Percentiles rank a stretch among this genome's conserved stretches.
Conservation (phyloP, 2,113 vertebrate species). For the Poeciliopsis turrubarensis region DNA sequence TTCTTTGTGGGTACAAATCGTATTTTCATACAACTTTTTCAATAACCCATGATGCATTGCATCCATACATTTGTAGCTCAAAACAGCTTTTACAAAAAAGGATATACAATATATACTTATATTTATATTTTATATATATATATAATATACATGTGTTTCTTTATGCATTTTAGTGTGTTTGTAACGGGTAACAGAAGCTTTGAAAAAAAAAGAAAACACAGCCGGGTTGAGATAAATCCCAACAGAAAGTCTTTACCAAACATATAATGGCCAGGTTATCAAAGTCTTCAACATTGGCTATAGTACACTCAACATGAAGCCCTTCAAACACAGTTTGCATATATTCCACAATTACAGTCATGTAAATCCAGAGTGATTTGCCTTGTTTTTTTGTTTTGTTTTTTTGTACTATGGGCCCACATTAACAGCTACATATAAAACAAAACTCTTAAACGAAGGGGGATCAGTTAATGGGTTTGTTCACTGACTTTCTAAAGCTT, state of each 20-base stretch:
- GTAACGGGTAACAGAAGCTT: slow-evolving; percentile 62
- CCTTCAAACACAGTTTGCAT: slow-evolving; percentile 81
- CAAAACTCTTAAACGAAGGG: slow-evolving; percentile 8
- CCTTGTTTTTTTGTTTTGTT: slow-evolving; percentile 21
- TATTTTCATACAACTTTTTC: slow-evolving; percentile 74
- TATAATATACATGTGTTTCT: slow-evolving; percentile 78
- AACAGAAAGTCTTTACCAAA: slow-evolving; percentile 67
- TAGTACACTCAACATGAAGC: slow-evolving; percentile 73
- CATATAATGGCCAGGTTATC: slow-evolving; percentile 59
- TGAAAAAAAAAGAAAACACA: slow-evolving; percentile 30
- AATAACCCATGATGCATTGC: slow-evolving; percentile 86
- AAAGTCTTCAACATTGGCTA: slow-evolving; percentile 65
- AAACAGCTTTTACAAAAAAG: slow-evolving; percentile 84
- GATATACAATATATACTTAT: slow-evolving; percentile 81
- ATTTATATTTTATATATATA: slow-evolving; percentile 80
- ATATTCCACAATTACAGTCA: slow-evolving; percentile 71
- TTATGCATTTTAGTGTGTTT: slow-evolving; percentile 72
- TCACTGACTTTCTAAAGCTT: slow-evolving; percentile 5
- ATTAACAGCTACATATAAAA: slow-evolving; percentile 7
- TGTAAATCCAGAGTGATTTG: slow-evolving; percentile 64
- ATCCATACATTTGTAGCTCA: slow-evolving; percentile 83
- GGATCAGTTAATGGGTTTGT: background rate
- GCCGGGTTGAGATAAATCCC: slow-evolving; percentile 60
- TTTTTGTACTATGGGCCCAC: slow-evolving; percentile 46
- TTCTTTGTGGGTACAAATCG: slow-evolving; percentile 81